phyloP scores from a whole-genome alignment of 2,113 vertebrate species.

The Alligator sinensis region DNA sequence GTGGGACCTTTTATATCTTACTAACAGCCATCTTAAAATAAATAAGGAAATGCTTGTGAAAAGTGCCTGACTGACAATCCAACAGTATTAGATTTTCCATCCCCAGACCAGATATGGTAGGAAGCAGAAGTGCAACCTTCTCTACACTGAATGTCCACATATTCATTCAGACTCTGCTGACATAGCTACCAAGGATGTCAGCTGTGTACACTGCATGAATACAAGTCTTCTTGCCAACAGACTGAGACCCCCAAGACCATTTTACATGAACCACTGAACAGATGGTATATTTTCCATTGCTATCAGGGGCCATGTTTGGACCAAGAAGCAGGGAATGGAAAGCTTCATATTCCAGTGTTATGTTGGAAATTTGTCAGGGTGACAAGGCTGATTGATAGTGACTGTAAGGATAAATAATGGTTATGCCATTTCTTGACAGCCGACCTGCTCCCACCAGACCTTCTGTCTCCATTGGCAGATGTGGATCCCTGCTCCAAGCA shows the following conservation, averaged over 20 bases:
- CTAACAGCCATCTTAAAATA: not conserved
- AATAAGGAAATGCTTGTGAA: not conserved
- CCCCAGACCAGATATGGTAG: not conserved
- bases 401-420: constrained; percentile 23
- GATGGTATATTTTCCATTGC: fast-evolving
- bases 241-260: fast-evolving
- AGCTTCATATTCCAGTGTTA: constrained; percentile 9
- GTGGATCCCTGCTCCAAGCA: not conserved
- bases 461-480: not conserved
- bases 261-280: not conserved
- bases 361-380: not conserved
- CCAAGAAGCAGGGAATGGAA: fast-evolving
- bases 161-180: not conserved
- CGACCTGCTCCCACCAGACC: not conserved
- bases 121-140: not conserved
- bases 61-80: not conserved
- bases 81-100: not conserved
- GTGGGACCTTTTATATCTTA: not conserved
- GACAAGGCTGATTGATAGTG: not conserved
- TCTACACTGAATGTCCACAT: not conserved
- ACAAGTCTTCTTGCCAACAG: not conserved
- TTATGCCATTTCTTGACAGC: constrained; percentile 23
- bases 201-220: not conserved
- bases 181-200: not conserved
- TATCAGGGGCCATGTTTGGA: not conserved